Conservation (phyloP, 23 tunicate genomes). For the Botrylloides violaceus region DNA sequence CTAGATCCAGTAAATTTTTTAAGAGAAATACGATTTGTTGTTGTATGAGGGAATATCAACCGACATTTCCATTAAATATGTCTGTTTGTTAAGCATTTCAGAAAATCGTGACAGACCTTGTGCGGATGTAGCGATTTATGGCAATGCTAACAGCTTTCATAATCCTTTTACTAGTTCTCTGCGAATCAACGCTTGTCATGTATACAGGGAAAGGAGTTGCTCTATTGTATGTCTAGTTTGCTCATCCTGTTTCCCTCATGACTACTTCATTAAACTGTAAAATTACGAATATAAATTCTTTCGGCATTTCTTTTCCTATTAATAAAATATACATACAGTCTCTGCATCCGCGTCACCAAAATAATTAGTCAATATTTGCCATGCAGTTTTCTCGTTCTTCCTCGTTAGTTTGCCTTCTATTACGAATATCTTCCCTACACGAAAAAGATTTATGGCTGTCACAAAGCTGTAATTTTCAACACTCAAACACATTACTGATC, state of each 20-base stretch:
- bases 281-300: background rate
- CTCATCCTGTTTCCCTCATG: background rate
- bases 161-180: conserved; percentile 15
- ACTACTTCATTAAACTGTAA: background rate
- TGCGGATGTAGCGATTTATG: background rate
- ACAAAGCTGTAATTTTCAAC: conserved; percentile 15
- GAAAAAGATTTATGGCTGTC: conserved; percentile 19
- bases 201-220: background rate
- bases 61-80: too few relatives aligned
- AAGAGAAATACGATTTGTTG: too few relatives aligned
- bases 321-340: background rate
- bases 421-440: conserved; percentile 1
- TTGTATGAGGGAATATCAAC: too few relatives aligned
- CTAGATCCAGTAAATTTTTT: too few relatives aligned
- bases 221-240: background rate
- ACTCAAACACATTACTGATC: too few relatives aligned
- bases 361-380: conserved; percentile 30
- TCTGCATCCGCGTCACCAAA: conserved; percentile 3
- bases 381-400: conserved; percentile 17
- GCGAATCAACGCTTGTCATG: conserved; percentile 2
- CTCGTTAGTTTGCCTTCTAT: background rate
- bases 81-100: conserved; percentile 5
- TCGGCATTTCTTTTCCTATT: background rate
- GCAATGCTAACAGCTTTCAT: background rate
- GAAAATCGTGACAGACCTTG: conserved; percentile 9